Conservation (phyloP, 2,797 vertebrate species). For the Manis pentadactyla region DNA sequence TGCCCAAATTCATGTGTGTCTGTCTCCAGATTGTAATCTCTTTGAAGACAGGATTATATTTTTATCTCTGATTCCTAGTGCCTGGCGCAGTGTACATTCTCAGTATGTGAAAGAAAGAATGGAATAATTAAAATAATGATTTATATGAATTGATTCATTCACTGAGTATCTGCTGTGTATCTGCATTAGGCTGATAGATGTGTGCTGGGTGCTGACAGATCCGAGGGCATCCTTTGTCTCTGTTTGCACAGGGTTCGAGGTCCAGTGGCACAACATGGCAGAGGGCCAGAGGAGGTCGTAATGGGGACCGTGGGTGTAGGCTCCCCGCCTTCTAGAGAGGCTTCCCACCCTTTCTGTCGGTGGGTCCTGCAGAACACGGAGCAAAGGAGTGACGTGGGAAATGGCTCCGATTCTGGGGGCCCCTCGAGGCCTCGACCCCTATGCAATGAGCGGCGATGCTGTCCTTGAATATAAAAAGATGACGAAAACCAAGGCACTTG, state of each 20-base stretch:
- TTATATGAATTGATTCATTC: neutral
- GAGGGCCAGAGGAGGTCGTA: neutral
- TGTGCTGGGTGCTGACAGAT: neutral
- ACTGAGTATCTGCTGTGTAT: neutral
- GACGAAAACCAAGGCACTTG: neutral
- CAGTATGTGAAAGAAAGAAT: neutral
- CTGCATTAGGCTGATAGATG: neutral
- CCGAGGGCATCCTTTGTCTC: neutral
- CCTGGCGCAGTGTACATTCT: neutral
- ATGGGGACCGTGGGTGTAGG: neutral
- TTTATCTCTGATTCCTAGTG: neutral
- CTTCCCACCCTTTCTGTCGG: neutral
- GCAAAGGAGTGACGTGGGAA: neutral
- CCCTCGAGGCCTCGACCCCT: neutral
- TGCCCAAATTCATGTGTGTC: neutral
- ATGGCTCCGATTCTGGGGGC: neutral
- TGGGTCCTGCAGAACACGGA: neutral
- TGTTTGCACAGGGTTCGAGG: neutral
- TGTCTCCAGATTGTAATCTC: neutral
- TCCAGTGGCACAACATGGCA: neutral
- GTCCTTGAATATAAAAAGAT: neutral
- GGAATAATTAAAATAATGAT: neutral
- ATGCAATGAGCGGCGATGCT: neutral
- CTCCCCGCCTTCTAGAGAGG: accelerated
- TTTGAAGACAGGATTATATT: neutral